A percentile compares a stretch with the other conserved stretches of the same genome.
Conservation (phyloP, 2,113 vertebrate species). For the Neofelis nebulosa region DNA sequence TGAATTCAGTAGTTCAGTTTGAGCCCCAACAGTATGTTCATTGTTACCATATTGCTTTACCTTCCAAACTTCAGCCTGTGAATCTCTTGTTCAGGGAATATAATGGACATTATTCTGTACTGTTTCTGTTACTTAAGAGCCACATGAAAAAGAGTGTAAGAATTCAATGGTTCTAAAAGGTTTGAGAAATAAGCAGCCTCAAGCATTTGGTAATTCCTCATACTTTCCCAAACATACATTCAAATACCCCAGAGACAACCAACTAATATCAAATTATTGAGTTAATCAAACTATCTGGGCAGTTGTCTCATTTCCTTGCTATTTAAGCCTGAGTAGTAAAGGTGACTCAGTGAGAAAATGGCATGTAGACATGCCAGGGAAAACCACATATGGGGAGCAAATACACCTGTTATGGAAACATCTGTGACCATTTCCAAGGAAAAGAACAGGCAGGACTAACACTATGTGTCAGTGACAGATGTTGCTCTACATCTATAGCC, state of each 20-base stretch:
- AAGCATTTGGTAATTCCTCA: background rate
- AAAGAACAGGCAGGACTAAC: background rate
- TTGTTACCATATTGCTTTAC: background rate
- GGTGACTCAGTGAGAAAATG: background rate
- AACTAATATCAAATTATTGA: background rate
- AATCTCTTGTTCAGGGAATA: background rate
- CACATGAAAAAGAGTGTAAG: background rate
- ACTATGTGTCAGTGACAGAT: slow-evolving; percentile 8
- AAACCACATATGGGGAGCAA: background rate
- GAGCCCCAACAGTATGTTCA: background rate
- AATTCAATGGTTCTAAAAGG: background rate
- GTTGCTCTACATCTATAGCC: background rate
- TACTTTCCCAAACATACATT: background rate
- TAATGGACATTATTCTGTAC: background rate
- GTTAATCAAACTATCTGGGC: background rate
- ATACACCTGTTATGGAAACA: background rate
- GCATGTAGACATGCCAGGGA: background rate
- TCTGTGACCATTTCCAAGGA: slow-evolving; percentile 12
- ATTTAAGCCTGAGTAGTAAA: background rate
- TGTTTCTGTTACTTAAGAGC: background rate
- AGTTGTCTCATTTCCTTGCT: background rate
- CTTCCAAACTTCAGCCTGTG: background rate
- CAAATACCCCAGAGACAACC: background rate
- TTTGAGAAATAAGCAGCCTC: background rate
- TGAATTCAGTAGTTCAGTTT: background rate